phyloP scores from a whole-genome alignment of 2,113 vertebrate species.

The Eulemur macaco region DNA sequence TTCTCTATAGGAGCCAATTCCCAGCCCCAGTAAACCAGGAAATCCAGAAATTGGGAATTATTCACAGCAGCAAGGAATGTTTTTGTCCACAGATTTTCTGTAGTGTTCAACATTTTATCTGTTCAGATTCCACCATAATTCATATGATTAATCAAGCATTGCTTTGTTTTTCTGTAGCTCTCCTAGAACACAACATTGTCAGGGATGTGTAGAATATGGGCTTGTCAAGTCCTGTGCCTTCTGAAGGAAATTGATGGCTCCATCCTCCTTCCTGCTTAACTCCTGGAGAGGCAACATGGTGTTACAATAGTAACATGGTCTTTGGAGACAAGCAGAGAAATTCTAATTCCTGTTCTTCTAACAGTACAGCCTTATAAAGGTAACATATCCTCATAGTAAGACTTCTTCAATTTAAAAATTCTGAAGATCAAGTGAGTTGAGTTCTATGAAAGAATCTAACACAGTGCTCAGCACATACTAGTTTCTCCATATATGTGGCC shows the following conservation, averaged over 20 bases:
- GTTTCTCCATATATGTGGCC: neutral
- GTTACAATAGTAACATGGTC: neutral
- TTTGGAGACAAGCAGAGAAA: constrained; percentile 10
- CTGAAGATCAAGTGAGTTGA: constrained; percentile 19
- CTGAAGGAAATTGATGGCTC: constrained; percentile 20
- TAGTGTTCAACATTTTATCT: neutral
- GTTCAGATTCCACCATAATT: neutral
- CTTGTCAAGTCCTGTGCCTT: constrained; percentile 6
- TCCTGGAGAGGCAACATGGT: neutral
- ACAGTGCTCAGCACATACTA: neutral
- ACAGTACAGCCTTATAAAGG: neutral
- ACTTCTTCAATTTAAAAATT: constrained; percentile 12
- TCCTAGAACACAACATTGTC: neutral
- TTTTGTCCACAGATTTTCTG: constrained; percentile 44
- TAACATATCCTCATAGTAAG: neutral
- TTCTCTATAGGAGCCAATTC: neutral
- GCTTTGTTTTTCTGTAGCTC: constrained; percentile 36
- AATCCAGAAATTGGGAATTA: neutral
- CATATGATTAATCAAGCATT: constrained; percentile 3
- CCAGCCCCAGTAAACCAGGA: neutral
- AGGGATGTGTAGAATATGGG: neutral
- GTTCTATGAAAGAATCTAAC: constrained; percentile 2
- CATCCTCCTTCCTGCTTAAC: neutral
- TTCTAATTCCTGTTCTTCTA: constrained; percentile 23
- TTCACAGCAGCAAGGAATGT: neutral